A percentile compares a stretch with the other conserved stretches of the same genome.
phyloP scores from a whole-genome alignment of 1,140 invertebrate species.

The Carcinoscorpius rotundicauda region DNA sequence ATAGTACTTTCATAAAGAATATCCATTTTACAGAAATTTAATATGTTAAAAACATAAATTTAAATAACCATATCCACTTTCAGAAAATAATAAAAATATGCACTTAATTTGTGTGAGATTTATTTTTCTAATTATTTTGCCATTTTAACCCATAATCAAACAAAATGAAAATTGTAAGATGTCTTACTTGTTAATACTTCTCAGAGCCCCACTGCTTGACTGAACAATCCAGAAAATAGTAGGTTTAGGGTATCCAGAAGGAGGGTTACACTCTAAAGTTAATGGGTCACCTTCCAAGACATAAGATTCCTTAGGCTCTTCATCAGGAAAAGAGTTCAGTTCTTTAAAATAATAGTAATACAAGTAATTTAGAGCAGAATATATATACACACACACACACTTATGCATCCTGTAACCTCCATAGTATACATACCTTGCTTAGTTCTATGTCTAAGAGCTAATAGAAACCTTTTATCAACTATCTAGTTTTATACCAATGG shows the following conservation, averaged over 20 bases:
- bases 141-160: not conserved
- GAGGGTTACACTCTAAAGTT: slow-evolving; percentile 73
- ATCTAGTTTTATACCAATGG: no score
- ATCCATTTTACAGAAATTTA: no score
- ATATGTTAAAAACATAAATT: no score
- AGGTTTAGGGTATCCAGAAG: slow-evolving; percentile 87
- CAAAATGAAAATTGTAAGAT: not conserved
- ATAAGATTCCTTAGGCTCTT: slow-evolving; percentile 27
- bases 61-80: not conserved
- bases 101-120: not conserved
- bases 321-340: slow-evolving; percentile 79
- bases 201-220: slow-evolving; percentile 52
- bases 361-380: no score
- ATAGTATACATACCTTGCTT: no score
- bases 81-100: not conserved
- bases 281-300: slow-evolving; percentile 77
- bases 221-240: slow-evolving; percentile 86
- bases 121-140: not conserved
- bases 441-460: no score
- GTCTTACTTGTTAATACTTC: slow-evolving; percentile 63
- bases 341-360: slow-evolving; percentile 36
- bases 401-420: no score
- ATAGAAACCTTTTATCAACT: no score
- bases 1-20: no score
- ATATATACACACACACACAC: no score